phyloP scores from a whole-genome alignment of 1,140 invertebrate genomes.

The Ruditapes philippinarum region DNA sequence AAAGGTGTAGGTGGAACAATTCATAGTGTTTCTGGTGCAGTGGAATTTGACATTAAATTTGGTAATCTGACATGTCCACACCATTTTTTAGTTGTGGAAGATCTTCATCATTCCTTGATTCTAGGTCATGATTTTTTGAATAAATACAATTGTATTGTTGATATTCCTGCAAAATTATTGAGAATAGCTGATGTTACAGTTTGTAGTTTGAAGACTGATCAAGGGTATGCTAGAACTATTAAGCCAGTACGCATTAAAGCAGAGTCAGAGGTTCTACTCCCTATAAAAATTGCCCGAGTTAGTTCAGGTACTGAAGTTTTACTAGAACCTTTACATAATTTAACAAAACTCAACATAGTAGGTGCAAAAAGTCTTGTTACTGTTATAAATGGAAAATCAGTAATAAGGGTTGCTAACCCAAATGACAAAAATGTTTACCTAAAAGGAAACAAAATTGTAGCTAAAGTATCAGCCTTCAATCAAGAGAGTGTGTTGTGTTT shows the following conservation, averaged over 20 bases:
- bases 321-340: neutral
- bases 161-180: neutral
- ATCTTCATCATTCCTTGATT: slow-evolving; percentile 37
- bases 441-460: slow-evolving; percentile 19
- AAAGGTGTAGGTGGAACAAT: slow-evolving; percentile 10
- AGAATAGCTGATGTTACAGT: neutral
- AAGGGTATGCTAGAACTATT: slow-evolving; percentile 8
- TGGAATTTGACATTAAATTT: neutral
- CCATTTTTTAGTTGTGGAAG: slow-evolving; percentile 1
- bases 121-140: slow-evolving; percentile 37
- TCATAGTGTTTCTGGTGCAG: neutral
- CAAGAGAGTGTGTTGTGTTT: neutral
- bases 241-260: neutral
- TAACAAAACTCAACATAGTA: neutral
- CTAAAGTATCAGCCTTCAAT: neutral
- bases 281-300: neutral
- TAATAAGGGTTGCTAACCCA: neutral
- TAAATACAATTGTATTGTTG: neutral
- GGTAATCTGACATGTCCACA: neutral
- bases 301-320: neutral
- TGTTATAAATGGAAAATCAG: slow-evolving; percentile 2
- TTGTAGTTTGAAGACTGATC: slow-evolving; percentile 19
- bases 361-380: slow-evolving; percentile 22
- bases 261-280: neutral
- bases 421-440: neutral